Conservation (phyloP, 2,113 vertebrate species). For the Casuarius casuarius region DNA sequence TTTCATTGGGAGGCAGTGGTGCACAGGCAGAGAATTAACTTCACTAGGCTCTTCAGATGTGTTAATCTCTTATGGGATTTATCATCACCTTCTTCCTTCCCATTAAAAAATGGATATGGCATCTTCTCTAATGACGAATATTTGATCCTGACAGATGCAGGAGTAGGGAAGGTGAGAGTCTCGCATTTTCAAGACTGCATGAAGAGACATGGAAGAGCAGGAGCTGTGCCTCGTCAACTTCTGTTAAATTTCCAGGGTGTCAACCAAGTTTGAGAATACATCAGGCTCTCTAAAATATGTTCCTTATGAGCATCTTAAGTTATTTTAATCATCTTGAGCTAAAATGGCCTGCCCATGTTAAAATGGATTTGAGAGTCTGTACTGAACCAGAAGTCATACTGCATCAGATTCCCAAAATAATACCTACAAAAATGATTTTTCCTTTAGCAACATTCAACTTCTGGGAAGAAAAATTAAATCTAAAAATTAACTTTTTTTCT, state of each 20-base stretch:
- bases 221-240: neutral
- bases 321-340: neutral
- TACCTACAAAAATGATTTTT: neutral
- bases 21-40: slow-evolving; percentile 9
- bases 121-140: neutral
- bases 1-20: neutral
- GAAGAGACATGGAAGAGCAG: neutral
- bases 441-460: neutral
- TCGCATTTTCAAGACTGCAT: neutral
- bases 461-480: neutral
- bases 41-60: neutral
- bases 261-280: neutral
- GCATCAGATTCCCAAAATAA: neutral
- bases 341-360: neutral
- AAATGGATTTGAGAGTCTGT: neutral
- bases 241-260: neutral
- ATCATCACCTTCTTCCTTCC: fast-evolving
- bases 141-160: neutral
- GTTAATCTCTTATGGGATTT: neutral
- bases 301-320: neutral
- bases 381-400: neutral
- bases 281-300: neutral
- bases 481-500: neutral
- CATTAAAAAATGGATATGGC: neutral
- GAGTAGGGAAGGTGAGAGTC: neutral